phyloP scores from a whole-genome alignment of 2,113 vertebrate genomes.

The Casuarius casuarius region DNA sequence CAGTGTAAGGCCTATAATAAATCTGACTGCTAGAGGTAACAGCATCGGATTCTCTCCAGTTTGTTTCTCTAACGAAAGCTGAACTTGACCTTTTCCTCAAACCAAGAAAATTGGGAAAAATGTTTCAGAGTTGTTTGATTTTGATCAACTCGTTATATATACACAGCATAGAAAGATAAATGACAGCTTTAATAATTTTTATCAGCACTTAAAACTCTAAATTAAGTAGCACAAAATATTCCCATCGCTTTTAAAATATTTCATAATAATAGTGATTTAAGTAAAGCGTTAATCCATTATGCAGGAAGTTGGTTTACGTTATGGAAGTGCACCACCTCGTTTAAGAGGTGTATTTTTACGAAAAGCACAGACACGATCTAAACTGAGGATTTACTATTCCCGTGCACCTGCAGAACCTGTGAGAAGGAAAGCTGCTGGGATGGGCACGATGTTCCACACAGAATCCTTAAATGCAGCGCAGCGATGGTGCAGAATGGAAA shows the following conservation, averaged over 20 bases:
- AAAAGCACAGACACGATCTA: accelerated
- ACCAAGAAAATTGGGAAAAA: accelerated
- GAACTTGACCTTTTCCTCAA: not conserved
- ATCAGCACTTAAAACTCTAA: not conserved
- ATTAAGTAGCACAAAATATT: not conserved
- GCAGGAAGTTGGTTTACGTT: not conserved
- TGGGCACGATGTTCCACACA: not conserved
- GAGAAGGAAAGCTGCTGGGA: not conserved
- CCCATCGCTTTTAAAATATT: not conserved
- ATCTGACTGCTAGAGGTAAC: not conserved
- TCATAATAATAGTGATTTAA: not conserved
- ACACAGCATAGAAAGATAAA: accelerated
- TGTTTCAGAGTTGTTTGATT: not conserved
- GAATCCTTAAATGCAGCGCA: not conserved
- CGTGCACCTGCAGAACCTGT: not conserved
- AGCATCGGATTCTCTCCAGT: not conserved
- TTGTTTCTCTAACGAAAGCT: not conserved
- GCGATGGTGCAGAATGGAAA: not conserved
- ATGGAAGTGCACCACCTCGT: accelerated
- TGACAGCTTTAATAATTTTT: not conserved
- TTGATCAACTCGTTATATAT: not conserved
- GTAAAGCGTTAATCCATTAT: not conserved
- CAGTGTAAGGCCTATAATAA: not conserved
- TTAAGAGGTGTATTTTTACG: not conserved
- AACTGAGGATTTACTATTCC: accelerated